phyloP scores from a whole-genome alignment of 2,888 invertebrate species.

The Euplagia quadripunctaria region DNA sequence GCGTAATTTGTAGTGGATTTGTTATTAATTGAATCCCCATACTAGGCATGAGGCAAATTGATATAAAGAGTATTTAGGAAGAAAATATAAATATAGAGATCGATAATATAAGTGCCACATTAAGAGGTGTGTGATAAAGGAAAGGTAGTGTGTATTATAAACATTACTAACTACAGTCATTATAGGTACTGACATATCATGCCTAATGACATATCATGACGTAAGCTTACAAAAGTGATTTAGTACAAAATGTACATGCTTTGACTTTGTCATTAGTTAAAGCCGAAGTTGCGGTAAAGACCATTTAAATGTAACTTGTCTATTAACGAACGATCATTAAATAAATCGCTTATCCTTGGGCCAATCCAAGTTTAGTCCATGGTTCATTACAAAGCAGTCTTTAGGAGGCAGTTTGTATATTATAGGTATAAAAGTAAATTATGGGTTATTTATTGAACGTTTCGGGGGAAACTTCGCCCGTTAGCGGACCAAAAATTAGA shows the following conservation, averaged over 20 bases:
- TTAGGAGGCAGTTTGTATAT: conserved; percentile 41
- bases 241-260: neutral
- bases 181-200: neutral
- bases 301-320: conserved; percentile 16
- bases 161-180: neutral
- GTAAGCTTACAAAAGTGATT: neutral
- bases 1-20: too few relatives aligned
- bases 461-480: conserved; percentile 65
- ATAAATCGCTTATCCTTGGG: conserved; percentile 18
- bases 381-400: conserved; percentile 40
- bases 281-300: conserved; percentile 12
- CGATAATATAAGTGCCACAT: too few relatives aligned
- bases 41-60: too few relatives aligned
- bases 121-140: too few relatives aligned
- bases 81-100: too few relatives aligned
- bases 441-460: conserved; percentile 67
- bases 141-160: too few relatives aligned
- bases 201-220: neutral
- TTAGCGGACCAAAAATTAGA: conserved; percentile 69
- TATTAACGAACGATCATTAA: conserved; percentile 26
- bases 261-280: neutral
- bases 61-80: too few relatives aligned
- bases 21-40: too few relatives aligned
- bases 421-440: conserved; percentile 55
- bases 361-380: conserved; percentile 16